Base-by-base conservation (phyloP, 2,113 vertebrate genomes). In the Ammospiza nelsoni region DNA sequence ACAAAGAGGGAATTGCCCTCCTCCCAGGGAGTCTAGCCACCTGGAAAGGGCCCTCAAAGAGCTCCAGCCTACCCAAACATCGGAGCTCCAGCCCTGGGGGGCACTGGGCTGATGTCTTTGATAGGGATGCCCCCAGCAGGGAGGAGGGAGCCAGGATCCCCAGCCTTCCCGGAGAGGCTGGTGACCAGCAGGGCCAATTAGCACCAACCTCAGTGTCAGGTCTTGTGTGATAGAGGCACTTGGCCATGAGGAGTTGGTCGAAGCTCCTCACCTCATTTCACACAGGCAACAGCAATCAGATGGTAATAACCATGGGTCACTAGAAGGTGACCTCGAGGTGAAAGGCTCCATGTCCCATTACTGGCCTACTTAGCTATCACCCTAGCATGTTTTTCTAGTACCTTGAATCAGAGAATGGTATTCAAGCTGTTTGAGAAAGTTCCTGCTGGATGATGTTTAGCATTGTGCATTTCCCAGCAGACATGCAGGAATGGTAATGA, bases 271-370 rank as follows among this genome's bases (percentile, higher is more conserved):
- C 72, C 80, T 95, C 84, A 81, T 87, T 96, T 97, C 92, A 87
- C 87, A 92, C 52, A 61, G 49, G 87, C 95, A 95, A 81, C 84
- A 86, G 73, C 87, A 94, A 95, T 96, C 87, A 87, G 92, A 78
- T 90, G 92, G 72, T 63, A 96, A 96, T 95, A 95, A 90, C 68
- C 72, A 61, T 72, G 84, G 92, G 94, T 96, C 91, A 94, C 58
- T 94, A 94, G 90, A 86, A 93, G 83, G 89, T 78, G 92, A 97
- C 94, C 95, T 84, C 1, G 24, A 80, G 90, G 95, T 94, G 87
- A 96, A 97, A 96, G 91, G 95, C 92, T 93, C 82, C 46, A 35
- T 82, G 96, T 92, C 89, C 73, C 92, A 94, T 95, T 96, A 91
- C 84, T 95, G 75, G 80, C 91, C 85, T 87, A 43, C 89, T 76